phyloP scores from a whole-genome alignment of 2,888 invertebrate species.

The Dilophus febrilis region DNA sequence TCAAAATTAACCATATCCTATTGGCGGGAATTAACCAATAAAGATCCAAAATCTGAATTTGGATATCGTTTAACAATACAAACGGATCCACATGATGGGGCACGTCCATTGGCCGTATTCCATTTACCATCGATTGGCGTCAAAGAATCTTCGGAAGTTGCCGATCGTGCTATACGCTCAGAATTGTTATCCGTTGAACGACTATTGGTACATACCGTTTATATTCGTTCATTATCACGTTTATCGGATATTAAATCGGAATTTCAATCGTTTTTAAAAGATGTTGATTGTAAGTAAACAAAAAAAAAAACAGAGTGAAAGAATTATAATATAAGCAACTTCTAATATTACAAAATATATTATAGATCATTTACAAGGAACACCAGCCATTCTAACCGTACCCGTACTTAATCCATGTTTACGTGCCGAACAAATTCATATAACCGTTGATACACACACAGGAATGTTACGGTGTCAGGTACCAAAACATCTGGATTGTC shows the following conservation, averaged over 20 bases:
- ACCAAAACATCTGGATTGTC: slow-evolving; percentile 71
- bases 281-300: slow-evolving; percentile 52
- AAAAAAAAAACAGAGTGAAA: too few relatives aligned
- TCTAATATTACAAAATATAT: slow-evolving; percentile 8
- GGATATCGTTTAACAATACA: slow-evolving; percentile 80
- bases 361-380: slow-evolving; percentile 69
- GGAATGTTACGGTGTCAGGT: slow-evolving; percentile 85
- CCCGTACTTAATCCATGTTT: slow-evolving; percentile 80
- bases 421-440: slow-evolving; percentile 77
- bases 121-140: slow-evolving; percentile 39
- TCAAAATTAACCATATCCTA: slow-evolving; percentile 83
- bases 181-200: slow-evolving; percentile 92
- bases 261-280: slow-evolving; percentile 36
- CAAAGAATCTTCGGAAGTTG: slow-evolving; percentile 40
- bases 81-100: slow-evolving; percentile 66
- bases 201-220: slow-evolving; percentile 84
- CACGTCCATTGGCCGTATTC: slow-evolving; percentile 53
- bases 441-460: slow-evolving; percentile 88
- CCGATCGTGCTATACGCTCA: slow-evolving; percentile 64
- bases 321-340: too few relatives aligned
- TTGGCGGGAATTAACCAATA: slow-evolving; percentile 51
- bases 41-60: slow-evolving; percentile 66
- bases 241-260: slow-evolving; percentile 62
- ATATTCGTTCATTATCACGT: slow-evolving; percentile 74
- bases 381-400: slow-evolving; percentile 82